phyloP scores from a whole-genome alignment of 2,113 vertebrate genomes.

The Eira barbara region DNA sequence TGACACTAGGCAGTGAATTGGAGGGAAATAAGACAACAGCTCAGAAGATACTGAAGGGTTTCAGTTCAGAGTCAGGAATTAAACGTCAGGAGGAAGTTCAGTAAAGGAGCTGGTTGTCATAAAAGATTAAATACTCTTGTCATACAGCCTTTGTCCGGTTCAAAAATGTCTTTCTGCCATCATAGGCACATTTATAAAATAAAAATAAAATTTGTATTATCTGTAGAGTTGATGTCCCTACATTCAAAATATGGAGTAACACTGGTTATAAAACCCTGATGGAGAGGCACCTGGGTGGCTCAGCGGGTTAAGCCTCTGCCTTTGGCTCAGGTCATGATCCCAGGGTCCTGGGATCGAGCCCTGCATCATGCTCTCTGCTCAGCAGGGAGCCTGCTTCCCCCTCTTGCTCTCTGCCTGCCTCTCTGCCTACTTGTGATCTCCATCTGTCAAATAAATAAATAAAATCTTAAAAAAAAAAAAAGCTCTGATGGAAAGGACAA shows the following conservation, averaged over 20 bases:
- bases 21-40: neutral
- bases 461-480: neutral
- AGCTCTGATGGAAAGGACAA: neutral
- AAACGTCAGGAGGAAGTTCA: neutral
- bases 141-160: neutral
- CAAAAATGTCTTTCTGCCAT: neutral
- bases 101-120: neutral
- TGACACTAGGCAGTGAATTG: neutral
- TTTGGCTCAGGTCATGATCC: too few relatives aligned
- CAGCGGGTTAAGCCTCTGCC: too few relatives aligned
- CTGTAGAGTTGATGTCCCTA: neutral
- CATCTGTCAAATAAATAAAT: too few relatives aligned
- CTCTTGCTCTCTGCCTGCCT: too few relatives aligned
- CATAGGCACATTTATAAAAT: neutral
- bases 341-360: too few relatives aligned
- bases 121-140: constrained; percentile 29
- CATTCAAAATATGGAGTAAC: neutral
- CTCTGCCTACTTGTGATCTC: too few relatives aligned
- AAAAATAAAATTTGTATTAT: constrained; percentile 9
- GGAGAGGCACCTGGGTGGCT: neutral
- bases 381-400: too few relatives aligned
- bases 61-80: neutral
- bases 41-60: neutral
- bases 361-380: too few relatives aligned
- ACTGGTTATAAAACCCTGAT: neutral